Conservation (phyloP, 1,140 invertebrate species). For the Colletes latitarsis region DNA sequence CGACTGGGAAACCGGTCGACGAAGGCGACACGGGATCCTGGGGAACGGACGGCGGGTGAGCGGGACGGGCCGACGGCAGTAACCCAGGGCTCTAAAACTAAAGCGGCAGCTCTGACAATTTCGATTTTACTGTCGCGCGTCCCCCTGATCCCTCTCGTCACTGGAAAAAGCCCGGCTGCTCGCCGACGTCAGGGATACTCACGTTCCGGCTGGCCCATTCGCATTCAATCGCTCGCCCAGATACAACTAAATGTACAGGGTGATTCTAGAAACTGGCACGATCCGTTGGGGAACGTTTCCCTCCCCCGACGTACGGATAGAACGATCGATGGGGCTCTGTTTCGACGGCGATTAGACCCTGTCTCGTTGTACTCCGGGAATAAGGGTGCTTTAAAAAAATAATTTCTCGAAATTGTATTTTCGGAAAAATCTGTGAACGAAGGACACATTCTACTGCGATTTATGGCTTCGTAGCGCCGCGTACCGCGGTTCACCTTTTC, state of each 20-base stretch:
- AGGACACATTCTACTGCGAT: background rate
- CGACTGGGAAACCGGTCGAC: background rate
- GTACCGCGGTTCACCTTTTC: background rate
- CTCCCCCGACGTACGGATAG: no score
- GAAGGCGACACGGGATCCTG: background rate
- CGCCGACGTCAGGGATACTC: conserved; percentile 57
- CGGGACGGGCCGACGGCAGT: conserved; percentile 38
- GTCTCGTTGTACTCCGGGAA: no score
- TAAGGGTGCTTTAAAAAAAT: no score
- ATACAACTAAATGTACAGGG: conserved; percentile 57
- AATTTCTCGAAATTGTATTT: no score
- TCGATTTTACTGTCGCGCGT: conserved; percentile 71
- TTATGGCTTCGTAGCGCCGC: background rate
- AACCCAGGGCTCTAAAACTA: conserved; percentile 71
- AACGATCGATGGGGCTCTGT: no score
- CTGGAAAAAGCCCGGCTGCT: conserved; percentile 58
- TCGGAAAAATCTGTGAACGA: background rate
- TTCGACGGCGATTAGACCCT: no score
- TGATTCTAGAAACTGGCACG: conserved; percentile 28
- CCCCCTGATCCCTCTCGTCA: conserved; percentile 65
- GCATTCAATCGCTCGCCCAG: conserved; percentile 60
- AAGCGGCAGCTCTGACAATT: conserved; percentile 72
- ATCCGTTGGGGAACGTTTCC: background rate
- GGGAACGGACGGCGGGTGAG: background rate
- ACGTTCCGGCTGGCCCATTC: conserved; percentile 61